phyloP scores from a whole-genome alignment of 2,888 invertebrate species.

The Bruchidius siliquastri region DNA sequence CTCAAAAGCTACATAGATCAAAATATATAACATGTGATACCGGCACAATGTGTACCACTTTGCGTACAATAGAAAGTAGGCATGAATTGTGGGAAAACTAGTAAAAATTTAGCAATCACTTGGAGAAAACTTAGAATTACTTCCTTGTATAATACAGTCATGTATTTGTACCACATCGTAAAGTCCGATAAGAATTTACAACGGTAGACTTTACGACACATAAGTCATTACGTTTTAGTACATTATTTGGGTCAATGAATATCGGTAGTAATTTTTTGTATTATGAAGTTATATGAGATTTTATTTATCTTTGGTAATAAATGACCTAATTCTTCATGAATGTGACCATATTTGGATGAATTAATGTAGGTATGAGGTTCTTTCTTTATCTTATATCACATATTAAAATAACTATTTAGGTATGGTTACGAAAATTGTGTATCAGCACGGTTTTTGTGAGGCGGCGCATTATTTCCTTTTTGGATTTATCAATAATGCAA shows the following conservation, averaged over 20 bases:
- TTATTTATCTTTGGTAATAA: not conserved
- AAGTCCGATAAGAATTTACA: not conserved
- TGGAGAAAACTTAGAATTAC: not conserved
- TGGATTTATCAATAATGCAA: too few species aligned
- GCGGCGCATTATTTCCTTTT: too few species aligned
- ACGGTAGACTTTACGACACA: not conserved
- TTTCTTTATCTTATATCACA: too few species aligned
- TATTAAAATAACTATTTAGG: too few species aligned
- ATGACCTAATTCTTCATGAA: not conserved
- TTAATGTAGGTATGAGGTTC: not conserved
- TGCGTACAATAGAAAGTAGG: not conserved
- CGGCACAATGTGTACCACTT: too few species aligned
- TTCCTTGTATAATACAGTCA: not conserved
- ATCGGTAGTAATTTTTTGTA: not conserved
- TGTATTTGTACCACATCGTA: not conserved
- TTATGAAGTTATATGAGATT: not conserved
- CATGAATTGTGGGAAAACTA: not conserved
- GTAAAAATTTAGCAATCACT: not conserved
- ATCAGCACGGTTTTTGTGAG: too few species aligned
- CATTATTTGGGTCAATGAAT: not conserved
- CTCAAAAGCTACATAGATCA: too few species aligned
- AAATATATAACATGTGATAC: too few species aligned
- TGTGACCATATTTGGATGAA: not conserved
- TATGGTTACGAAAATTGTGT: too few species aligned
- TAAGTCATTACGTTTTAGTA: not conserved